Evolutionary conservation across 2,113 vertebrate genomes (phyloP), one percentile per base, ranked within the genome.

Genomic region (Heteronetta atricapilla): DNA sequence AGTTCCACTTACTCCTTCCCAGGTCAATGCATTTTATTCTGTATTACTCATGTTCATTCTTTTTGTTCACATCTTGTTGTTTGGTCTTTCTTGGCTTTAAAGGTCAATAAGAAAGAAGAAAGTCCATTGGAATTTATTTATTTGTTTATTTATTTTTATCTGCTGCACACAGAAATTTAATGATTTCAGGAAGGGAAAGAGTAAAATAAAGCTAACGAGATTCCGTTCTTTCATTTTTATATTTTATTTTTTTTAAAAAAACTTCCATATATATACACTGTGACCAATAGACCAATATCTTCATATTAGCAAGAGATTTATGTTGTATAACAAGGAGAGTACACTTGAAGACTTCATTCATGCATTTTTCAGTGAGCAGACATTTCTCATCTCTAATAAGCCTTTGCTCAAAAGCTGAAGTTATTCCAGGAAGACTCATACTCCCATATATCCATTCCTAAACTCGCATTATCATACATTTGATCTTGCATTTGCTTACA

Each of bases 321-420:
- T 69, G 46, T 48, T 85, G 21, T 40, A 22, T 23, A 86, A 86
- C 62, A 92, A 87, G 46, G 8, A 79, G 11, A 88, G 34, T 31
- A 88, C n/a, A 62, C 86, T 59, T 67, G 55, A 88, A 63, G 90
- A 67, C 55, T 82, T 77, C 21, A 80, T 80, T 84, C 40, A 85
- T 89, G 89, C 82, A 78, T 78, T 92, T 90, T 94, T 91, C 64
- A 88, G 40, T 42, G 36, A 48, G 46, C 33, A 95, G 82, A 75
- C 36, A 92, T 81, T 92, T 92, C 60, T 90, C 80, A 84, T 75
- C 60, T 93, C 59, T 56, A 86, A 86, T n/a, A 81, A 52, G 15
- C 4, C 38, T 82, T 63, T 59, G 23, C n/a, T 90, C 56, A 93
- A 90, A 96, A 82, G 26, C 38, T 92, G 29, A 77, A 88, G 53